A percentile compares a stretch with the other conserved stretches of the same genome.
phyloP scores from a whole-genome alignment of 2,113 vertebrate species.

The Pterocles burchelli region DNA sequence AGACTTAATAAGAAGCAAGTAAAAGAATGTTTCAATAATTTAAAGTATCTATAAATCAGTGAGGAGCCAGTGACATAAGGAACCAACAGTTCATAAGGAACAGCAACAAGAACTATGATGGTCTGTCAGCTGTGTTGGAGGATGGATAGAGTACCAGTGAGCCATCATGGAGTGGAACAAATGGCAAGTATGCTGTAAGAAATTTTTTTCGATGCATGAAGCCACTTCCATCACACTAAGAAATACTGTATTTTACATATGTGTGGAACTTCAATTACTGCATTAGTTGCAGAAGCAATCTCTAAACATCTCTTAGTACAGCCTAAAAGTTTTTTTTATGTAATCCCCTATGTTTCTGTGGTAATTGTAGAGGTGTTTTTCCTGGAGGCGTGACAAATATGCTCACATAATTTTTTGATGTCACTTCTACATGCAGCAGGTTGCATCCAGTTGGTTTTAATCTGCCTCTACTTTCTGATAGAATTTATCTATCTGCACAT shows the following conservation, averaged over 20 bases:
- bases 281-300: neutral
- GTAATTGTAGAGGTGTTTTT: neutral
- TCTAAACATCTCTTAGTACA: neutral
- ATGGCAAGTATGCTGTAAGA: neutral
- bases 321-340: neutral
- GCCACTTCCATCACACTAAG: neutral
- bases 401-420: neutral
- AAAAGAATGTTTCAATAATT: slow-evolving; percentile 36
- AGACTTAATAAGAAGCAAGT: slow-evolving; percentile 26
- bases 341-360: neutral
- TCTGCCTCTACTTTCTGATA: neutral
- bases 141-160: neutral
- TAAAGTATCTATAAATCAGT: slow-evolving; percentile 37
- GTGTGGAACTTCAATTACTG: neutral
- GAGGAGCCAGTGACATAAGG: neutral
- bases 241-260: neutral
- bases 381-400: neutral
- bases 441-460: neutral
- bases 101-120: neutral
- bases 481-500: neutral
- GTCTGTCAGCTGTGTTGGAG: neutral
- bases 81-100: neutral
- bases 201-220: neutral
- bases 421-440: neutral
- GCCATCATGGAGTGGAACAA: neutral